Evolutionary conservation across 2,113 vertebrate species (phyloP).

Genomic region (Antechinus stuartii): DNA sequence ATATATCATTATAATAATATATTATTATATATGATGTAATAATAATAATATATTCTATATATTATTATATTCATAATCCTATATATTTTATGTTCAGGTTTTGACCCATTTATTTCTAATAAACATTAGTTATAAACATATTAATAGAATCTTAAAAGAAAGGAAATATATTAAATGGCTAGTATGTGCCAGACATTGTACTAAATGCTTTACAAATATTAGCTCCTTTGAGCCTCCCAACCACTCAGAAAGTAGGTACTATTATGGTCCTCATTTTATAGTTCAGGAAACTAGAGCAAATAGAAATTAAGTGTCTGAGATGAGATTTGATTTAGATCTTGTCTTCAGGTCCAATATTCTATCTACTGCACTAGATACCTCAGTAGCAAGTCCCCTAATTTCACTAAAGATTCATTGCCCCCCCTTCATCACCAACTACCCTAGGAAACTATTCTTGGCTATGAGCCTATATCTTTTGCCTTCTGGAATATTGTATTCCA

Average conservation of each 20-base stretch:
- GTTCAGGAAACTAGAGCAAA: background rate
- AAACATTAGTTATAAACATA: background rate
- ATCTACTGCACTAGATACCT: background rate
- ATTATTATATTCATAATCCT: too few relatives aligned
- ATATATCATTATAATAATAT: too few relatives aligned
- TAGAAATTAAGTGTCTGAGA: background rate
- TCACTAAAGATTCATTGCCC: background rate
- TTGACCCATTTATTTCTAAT: background rate
- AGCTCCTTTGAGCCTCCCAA: background rate
- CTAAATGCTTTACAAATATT: background rate
- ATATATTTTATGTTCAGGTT: background rate
- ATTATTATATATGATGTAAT: too few relatives aligned
- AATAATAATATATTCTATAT: too few relatives aligned
- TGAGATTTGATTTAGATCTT: background rate
- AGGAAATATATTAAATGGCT: background rate
- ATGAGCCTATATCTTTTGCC: background rate
- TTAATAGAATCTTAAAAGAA: background rate
- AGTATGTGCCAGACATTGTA: background rate
- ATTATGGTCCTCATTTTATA: background rate
- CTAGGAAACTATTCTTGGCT: background rate
- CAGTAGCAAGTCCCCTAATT: background rate
- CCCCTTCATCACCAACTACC: fast-evolving
- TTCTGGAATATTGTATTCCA: background rate
- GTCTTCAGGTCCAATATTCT: background rate
- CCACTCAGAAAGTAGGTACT: background rate